These are phyloP conservation scores for Paedocypris sp. DNA, from an alignment of 2,113 vertebrate species.

Conservation along the genomic window DNA sequence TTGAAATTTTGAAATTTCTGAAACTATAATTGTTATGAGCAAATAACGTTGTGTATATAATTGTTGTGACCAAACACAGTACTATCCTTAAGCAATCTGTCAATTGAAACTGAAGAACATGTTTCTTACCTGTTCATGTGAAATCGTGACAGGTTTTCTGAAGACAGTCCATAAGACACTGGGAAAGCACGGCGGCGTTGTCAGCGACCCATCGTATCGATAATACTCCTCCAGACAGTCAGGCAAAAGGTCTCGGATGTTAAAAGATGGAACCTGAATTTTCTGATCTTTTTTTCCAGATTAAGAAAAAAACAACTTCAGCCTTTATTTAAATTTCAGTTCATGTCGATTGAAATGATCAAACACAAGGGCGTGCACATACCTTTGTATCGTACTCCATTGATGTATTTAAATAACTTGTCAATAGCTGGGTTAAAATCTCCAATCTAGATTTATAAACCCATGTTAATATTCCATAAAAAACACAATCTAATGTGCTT, in stretches of 20 bases:
- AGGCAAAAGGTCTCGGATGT: constrained; percentile 72
- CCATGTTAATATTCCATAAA: too few relatives aligned
- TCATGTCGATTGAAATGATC: too few relatives aligned
- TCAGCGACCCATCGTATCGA: constrained; percentile 87
- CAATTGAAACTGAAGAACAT: background rate
- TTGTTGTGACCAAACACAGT: too few relatives aligned
- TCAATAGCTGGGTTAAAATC: constrained; percentile 75
- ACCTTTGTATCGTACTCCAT: constrained; percentile 77
- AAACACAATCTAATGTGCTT: too few relatives aligned
- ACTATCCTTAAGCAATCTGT: background rate
- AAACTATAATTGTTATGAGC: too few relatives aligned
- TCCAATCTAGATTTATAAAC: constrained; percentile 63
- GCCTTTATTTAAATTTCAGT: too few relatives aligned
- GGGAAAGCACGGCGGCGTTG: constrained; percentile 86
- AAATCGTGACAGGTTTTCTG: constrained; percentile 70
- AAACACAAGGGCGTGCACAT: too few relatives aligned
- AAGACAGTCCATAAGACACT: constrained; percentile 90
- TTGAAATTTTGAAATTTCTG: too few relatives aligned
- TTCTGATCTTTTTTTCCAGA: constrained; percentile 59
- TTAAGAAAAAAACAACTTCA: background rate
- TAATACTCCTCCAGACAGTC: constrained; percentile 72
- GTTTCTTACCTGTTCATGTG: constrained; percentile 68
- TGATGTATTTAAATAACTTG: constrained; percentile 72
- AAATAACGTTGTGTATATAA: too few relatives aligned
- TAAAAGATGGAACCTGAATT: constrained; percentile 69